Percentiles rank a stretch among this genome's conserved stretches.
Conservation (phyloP, 2,797 vertebrate species). For the Argya squamiceps region DNA sequence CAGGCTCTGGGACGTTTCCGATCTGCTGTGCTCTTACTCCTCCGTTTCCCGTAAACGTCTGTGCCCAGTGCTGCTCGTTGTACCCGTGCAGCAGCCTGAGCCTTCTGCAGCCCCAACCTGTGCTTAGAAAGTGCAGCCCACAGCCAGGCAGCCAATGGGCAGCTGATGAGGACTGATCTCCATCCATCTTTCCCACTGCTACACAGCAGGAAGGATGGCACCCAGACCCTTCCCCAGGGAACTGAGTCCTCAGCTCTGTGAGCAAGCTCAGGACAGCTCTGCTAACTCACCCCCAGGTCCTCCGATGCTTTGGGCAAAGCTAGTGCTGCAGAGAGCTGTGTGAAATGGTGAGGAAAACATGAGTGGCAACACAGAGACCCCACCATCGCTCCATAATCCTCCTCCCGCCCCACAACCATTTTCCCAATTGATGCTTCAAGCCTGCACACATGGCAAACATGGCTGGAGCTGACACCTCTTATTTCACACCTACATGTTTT, state of each 20-base stretch:
- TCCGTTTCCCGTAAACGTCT: neutral
- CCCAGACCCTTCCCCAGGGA: neutral
- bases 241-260: accelerated
- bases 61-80: accelerated
- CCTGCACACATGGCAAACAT: accelerated
- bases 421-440: neutral
- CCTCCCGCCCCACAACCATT: neutral
- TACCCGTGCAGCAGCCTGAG: neutral
- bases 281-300: accelerated
- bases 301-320: neutral
- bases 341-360: neutral
- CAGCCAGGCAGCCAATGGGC: neutral
- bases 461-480: neutral
- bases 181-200: neutral
- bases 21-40: slow-evolving; percentile 12
- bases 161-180: neutral
- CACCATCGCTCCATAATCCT: accelerated
- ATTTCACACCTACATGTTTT: neutral
- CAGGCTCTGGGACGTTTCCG: slow-evolving; percentile 23
- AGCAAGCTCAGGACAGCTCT: neutral
- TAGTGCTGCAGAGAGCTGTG: neutral
- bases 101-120: neutral
- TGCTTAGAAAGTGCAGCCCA: neutral
- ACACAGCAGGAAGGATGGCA: neutral
- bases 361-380: neutral